Evolutionary conservation across 2,888 invertebrate species (phyloP), one percentile per base, ranked within the genome.

Genomic region (Autographa gamma): DNA sequence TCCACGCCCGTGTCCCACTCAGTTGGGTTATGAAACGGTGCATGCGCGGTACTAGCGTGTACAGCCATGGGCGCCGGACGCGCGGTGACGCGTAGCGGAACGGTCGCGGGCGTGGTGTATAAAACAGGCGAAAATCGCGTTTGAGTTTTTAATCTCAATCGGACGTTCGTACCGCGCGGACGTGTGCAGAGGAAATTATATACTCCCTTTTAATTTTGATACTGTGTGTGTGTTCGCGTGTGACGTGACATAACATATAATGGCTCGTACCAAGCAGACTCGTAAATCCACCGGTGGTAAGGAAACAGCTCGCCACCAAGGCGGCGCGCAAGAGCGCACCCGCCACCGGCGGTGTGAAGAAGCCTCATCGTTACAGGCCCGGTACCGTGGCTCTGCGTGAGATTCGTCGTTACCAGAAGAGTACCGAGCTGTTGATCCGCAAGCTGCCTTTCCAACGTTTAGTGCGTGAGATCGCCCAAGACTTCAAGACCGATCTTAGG

Each of bases 391-490:
- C 98, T 81, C 97, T 98, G 86, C 97, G 98, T 96, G 98, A 98
- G 96, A 98, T 98, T 93, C 97, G 98, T 95, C 97, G 98, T 91
- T 98, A 98, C 93, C 98, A 98, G 93, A 98, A 98, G 92, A 98
- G 98, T 2, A 98, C 98, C 7, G 98, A 98, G 92, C 96, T 98
- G 96, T 93, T 98, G 87, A 98, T 98, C 96, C 97, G 98, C 89
- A 98, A 98, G 93, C 93, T 98, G 92, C 98, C 98, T n/a, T n/a
- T n/a, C n/a, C n/a, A n/a, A n/a, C n/a, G n/a, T n/a, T n/a, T n/a
- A n/a, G n/a, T n/a, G n/a, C 97, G 98, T 96, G 98, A 98, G 97
- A 98, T 98, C 87, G 98, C 98, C 0, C 98, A 98, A 89, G 98
- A 98, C 92, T 98, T 98, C 97, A 98, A 98, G 92, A 98, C 98